Evolutionary conservation across 53 echinoderm and acorn worm genomes (phyloP).

Genomic region (Stichopus horrens): DNA sequence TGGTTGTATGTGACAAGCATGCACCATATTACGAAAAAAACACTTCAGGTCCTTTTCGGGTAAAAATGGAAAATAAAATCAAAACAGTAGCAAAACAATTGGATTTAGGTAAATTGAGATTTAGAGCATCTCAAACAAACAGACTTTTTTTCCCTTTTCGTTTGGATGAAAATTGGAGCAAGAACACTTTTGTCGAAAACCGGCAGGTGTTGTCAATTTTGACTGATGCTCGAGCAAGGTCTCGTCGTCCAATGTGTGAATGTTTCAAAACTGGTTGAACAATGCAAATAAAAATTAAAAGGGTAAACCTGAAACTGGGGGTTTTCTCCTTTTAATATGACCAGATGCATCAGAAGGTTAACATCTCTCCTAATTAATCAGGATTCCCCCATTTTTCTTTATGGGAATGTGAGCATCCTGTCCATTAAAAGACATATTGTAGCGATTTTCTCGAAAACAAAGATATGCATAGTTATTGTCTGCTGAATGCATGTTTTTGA

Average conservation of each 20-base stretch:
- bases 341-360: too few relatives aligned
- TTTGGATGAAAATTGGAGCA: not conserved
- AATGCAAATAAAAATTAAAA: not conserved
- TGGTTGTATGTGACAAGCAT: not conserved
- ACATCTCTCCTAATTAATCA: too few relatives aligned
- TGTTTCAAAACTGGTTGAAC: slow-evolving; percentile 15
- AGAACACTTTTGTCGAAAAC: not conserved
- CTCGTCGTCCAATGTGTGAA: slow-evolving; percentile 40
- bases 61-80: not conserved
- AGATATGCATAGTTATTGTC: too few relatives aligned
- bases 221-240: slow-evolving; percentile 1
- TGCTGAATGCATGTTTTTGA: too few relatives aligned
- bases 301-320: not conserved
- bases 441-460: too few relatives aligned
- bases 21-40: not conserved
- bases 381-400: too few relatives aligned
- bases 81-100: not conserved
- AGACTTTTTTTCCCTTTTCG: not conserved
- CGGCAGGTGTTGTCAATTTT: not conserved
- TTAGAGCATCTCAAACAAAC: not conserved
- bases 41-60: not conserved
- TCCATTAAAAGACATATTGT: too few relatives aligned
- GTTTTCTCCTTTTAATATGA: too few relatives aligned
- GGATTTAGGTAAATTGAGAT: not conserved
- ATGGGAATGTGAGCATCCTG: too few relatives aligned